Percentiles rank a stretch among this genome's conserved stretches.
Conservation (phyloP, 2,888 invertebrate genomes). For the Torymus aiolomorphi region DNA sequence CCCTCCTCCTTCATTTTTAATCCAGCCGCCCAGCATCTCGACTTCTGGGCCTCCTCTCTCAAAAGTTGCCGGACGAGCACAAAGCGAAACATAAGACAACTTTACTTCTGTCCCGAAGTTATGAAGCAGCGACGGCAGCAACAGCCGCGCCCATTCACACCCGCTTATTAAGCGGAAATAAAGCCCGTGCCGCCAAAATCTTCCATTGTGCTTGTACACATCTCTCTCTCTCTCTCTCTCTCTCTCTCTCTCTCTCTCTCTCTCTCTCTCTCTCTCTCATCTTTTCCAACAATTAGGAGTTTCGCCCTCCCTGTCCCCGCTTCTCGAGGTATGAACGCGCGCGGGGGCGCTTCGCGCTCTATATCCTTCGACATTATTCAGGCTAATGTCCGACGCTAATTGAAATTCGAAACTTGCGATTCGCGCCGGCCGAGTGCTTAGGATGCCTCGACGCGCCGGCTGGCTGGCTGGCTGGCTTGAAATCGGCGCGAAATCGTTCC, state of each 20-base stretch:
- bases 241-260: not conserved
- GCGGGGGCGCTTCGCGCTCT: conserved; percentile 1
- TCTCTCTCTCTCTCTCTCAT: not conserved
- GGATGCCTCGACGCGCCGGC: conserved; percentile 32
- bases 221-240: conserved; percentile 26
- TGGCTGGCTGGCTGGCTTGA: not conserved
- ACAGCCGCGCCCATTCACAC: conserved; percentile 65
- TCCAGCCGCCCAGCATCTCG: conserved; percentile 15
- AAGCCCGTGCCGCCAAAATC: conserved; percentile 66
- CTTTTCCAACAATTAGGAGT: conserved; percentile 42
- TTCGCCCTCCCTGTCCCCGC: not conserved
- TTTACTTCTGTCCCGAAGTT: conserved; percentile 66
- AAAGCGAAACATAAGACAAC: conserved; percentile 66
- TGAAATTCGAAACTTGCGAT: conserved; percentile 57
- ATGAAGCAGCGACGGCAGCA: conserved; percentile 67
- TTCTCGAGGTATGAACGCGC: conserved; percentile 13
- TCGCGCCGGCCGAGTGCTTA: conserved; percentile 37
- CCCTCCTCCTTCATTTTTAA: conserved; percentile 51
- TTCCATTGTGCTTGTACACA: not conserved
- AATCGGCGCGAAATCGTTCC: conserved; percentile 31
- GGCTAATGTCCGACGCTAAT: conserved; percentile 56
- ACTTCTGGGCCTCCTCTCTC: not conserved
- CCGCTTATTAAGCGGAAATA: conserved; percentile 69
- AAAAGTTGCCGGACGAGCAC: conserved; percentile 62
- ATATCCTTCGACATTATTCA: conserved; percentile 54